phyloP scores from a whole-genome alignment of 2,797 vertebrate genomes.

The Lepilemur septentrionalis region DNA sequence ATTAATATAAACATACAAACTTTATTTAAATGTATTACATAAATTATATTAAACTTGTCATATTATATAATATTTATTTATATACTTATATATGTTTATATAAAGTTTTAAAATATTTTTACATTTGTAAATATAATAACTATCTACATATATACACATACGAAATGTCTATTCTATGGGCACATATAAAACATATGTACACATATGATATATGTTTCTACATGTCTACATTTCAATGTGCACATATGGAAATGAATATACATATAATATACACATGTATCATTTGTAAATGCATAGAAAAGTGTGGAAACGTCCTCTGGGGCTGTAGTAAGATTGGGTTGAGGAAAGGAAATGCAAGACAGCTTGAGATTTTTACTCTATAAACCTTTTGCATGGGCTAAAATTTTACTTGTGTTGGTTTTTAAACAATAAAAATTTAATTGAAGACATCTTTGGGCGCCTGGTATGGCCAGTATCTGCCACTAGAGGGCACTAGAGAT shows the following conservation, averaged over 20 bases:
- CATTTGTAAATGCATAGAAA: not conserved
- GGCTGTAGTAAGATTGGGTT: not conserved
- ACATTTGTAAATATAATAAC: not conserved
- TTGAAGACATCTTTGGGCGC: not conserved
- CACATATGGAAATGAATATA: not conserved
- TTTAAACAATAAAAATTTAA: conserved; percentile 8
- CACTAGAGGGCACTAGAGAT: conserved; percentile 85
- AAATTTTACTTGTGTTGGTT: not conserved
- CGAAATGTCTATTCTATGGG: not conserved
- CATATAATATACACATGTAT: not conserved
- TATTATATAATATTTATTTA: not conserved
- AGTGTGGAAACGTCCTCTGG: not conserved
- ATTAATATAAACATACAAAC: not conserved
- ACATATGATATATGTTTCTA: not conserved
- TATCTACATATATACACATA: not conserved
- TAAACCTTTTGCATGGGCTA: not conserved
- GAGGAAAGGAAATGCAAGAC: not conserved
- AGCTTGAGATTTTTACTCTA: not conserved
- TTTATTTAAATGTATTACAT: not conserved
- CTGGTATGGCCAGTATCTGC: conserved; percentile 49
- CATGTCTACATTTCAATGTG: not conserved
- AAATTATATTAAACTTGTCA: not conserved
- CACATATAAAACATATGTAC: not conserved
- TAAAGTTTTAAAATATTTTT: not conserved
- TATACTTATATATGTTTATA: not conserved